Base-by-base conservation (phyloP, 2,888 invertebrate genomes). In the Camponotus fellah region DNA sequence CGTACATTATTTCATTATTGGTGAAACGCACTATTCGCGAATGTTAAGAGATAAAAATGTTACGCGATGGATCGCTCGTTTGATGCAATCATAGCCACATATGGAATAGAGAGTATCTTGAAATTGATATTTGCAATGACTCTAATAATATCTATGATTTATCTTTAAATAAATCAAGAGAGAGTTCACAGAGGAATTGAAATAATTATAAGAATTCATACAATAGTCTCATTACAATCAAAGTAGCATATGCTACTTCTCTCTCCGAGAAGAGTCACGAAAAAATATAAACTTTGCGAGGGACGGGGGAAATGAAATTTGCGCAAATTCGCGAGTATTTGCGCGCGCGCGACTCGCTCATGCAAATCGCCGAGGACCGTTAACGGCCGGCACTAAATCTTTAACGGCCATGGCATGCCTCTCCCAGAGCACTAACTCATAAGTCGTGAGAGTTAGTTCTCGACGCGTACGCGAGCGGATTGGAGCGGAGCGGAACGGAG, bases 311-410 rank as follows among this genome's bases (percentile, higher is more conserved):
- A 80, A 80, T 81, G 66, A 84, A 77, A 82, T 53, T 60, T 40
- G 62, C 84, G 75, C 80, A 72, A 83, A 86, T 86, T 82, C 75
- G 74, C 66, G 82, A 34, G 60, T 65, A 82, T 46, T 53, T 40
- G 12, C 75, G 76, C 74, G 53, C 83, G 76, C 84, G 87, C 82
- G 81, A 85, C 85, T 89, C 87, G 87, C 86, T 87, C 87, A 91
- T 91, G 91, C 88, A 91, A 91, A 91, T 91, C 85, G 85, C 86
- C 77, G 75, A 74, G 85, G 88, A 88, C 90, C 90, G 89, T 91
- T 91, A 91, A 91, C 90, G 89, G 87, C 86, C 87, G 89, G 86
- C 90, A 91, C 89, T 91, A 91, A 91, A 91, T 91, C 91, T 91
- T 90, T 86, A 91, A 87, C 83, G 85, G 88, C 89, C 84, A 83